These are phyloP conservation scores for Aspidoscelis tigris DNA, from an alignment of 2,113 vertebrate genomes.

Conservation along the genomic window DNA sequence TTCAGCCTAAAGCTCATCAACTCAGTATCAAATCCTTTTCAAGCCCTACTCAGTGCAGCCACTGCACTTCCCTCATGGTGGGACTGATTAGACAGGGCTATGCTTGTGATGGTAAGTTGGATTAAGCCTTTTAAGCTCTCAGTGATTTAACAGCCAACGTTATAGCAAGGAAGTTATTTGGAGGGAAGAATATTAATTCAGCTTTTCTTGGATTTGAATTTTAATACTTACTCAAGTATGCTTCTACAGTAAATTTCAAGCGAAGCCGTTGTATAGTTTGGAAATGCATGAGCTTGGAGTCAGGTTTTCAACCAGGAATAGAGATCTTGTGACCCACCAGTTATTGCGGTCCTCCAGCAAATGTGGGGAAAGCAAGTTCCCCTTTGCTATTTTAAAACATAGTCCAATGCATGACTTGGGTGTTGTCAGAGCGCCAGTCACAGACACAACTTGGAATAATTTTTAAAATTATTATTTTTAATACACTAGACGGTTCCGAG, in stretches of 20 bases:
- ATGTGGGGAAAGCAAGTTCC: no score
- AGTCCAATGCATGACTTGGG: neutral
- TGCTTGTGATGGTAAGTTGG: conserved; percentile 90
- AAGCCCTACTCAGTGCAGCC: conserved; percentile 93
- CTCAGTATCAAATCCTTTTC: conserved; percentile 94
- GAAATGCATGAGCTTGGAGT: neutral
- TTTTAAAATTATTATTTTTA: no score
- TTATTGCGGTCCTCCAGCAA: no score
- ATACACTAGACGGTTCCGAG: neutral
- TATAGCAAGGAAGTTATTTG: conserved; percentile 8
- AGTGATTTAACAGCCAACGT: neutral
- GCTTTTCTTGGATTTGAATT: neutral
- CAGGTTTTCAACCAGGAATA: no score
- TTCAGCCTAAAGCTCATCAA: conserved; percentile 95
- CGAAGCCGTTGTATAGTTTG: neutral
- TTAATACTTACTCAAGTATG: neutral
- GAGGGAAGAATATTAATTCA: neutral
- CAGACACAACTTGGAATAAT: neutral
- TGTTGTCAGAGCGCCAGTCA: neutral
- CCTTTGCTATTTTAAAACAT: no score
- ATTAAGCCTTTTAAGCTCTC: conserved; percentile 23
- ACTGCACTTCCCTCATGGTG: conserved; percentile 97
- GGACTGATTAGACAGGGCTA: conserved; percentile 95
- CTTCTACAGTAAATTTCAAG: neutral
- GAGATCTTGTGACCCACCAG: no score